These are phyloP conservation scores for Prunella himalayana DNA, from an alignment of 2,113 vertebrate species.

Conservation along the genomic window DNA sequence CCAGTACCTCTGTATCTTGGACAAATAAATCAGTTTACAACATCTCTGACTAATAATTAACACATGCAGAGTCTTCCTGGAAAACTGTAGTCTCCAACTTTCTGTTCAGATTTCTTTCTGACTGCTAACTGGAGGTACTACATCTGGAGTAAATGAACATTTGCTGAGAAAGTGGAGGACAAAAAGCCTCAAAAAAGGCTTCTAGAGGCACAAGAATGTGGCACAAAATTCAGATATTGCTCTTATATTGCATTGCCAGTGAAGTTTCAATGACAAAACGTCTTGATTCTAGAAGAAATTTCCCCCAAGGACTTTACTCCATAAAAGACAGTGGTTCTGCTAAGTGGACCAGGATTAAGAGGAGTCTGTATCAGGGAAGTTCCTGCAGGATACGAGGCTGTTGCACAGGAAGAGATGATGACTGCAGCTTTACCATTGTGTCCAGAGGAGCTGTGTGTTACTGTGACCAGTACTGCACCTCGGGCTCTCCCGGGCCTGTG, in stretches of 20 bases:
- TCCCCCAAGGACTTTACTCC: not conserved
- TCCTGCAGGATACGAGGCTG: slow-evolving; percentile 70
- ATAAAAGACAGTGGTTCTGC: not conserved
- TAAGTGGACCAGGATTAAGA: slow-evolving; percentile 49
- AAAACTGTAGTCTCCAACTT: slow-evolving; percentile 24
- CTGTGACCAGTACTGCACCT: slow-evolving; percentile 73
- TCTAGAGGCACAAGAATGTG: slow-evolving; percentile 48
- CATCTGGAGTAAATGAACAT: not conserved
- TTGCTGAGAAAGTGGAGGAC: not conserved
- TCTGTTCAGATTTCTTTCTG: not conserved
- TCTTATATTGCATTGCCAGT: slow-evolving; percentile 43
- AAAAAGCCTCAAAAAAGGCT: not conserved
- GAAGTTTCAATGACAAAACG: slow-evolving; percentile 27
- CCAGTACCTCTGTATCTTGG: slow-evolving; percentile 16
- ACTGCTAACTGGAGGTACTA: not conserved
- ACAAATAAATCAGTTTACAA: slow-evolving; percentile 58
- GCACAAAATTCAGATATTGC: slow-evolving; percentile 26
- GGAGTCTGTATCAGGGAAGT: slow-evolving; percentile 42
- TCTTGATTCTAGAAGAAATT: not conserved
- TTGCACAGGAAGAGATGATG: slow-evolving; percentile 73
- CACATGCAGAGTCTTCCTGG: slow-evolving; percentile 9
- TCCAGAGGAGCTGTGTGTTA: slow-evolving; percentile 70
- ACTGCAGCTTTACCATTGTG: slow-evolving; percentile 58
- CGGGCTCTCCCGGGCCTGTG: slow-evolving; percentile 9
- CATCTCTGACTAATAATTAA: slow-evolving; percentile 74